These are phyloP conservation scores for Labeo catla DNA, from an alignment of 2,113 vertebrate species.

Conservation along the genomic window DNA sequence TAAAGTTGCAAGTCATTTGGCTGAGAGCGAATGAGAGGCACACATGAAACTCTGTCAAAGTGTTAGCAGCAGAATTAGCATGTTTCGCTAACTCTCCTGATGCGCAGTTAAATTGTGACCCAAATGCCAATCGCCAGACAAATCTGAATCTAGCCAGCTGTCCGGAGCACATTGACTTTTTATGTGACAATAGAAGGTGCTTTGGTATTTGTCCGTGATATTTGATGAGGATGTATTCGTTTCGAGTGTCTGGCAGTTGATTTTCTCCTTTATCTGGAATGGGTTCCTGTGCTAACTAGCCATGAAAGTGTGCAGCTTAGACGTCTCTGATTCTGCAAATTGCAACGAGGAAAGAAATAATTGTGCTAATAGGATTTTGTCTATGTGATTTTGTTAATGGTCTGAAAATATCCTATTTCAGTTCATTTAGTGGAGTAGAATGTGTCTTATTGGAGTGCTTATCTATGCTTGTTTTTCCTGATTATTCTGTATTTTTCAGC, in stretches of 20 bases:
- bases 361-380: slow-evolving; percentile 82
- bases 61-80: slow-evolving; percentile 33
- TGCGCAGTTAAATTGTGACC: background rate
- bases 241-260: background rate
- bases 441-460: slow-evolving; percentile 83
- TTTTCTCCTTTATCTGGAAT: slow-evolving; percentile 46
- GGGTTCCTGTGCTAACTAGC: slow-evolving; percentile 69
- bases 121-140: background rate
- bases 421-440: slow-evolving; percentile 82
- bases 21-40: slow-evolving; percentile 13
- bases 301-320: slow-evolving; percentile 73
- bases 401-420: slow-evolving; percentile 84
- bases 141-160: slow-evolving; percentile 26
- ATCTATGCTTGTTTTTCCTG: slow-evolving; percentile 79
- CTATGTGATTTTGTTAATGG: slow-evolving; percentile 85
- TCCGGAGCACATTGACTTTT: background rate
- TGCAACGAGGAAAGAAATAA: slow-evolving; percentile 77
- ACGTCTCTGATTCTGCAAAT: slow-evolving; percentile 79
- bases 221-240: slow-evolving; percentile 2
- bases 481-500: slow-evolving; percentile 79
- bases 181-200: slow-evolving; percentile 2
- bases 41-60: slow-evolving; percentile 28
- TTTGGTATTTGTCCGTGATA: slow-evolving; percentile 18
- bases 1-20: slow-evolving; percentile 47
- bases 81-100: slow-evolving; percentile 31